Evolutionary conservation across 2,888 invertebrate species (phyloP).

Genomic region (Pecten maximus): DNA sequence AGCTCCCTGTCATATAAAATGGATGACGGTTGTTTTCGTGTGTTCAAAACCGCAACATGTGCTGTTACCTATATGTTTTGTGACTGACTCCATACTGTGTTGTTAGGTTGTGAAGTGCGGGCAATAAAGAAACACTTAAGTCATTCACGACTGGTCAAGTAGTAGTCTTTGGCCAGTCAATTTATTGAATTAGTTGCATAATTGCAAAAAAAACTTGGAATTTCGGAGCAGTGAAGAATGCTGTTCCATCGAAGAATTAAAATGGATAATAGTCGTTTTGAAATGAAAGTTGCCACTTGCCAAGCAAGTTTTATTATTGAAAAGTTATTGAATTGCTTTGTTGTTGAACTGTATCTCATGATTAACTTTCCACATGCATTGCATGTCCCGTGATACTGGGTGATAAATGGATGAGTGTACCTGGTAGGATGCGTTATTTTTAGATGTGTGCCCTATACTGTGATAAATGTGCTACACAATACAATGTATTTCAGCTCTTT

Average conservation of each 20-base stretch:
- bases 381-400: neutral
- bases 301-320: neutral
- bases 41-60: neutral
- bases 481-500: neutral
- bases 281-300: neutral
- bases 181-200: neutral
- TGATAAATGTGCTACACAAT: slow-evolving; percentile 9
- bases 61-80: neutral
- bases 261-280: neutral
- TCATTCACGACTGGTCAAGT: neutral
- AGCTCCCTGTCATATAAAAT: neutral
- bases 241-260: neutral
- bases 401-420: neutral
- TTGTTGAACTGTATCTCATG: neutral
- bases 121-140: neutral
- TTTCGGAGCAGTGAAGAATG: neutral
- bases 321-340: neutral
- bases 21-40: slow-evolving; percentile 1
- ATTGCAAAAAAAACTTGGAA: neutral
- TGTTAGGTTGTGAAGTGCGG: neutral
- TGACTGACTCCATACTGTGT: neutral
- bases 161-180: neutral
- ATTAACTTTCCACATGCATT: neutral
- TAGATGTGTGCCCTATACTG: neutral
- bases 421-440: neutral